These are phyloP conservation scores for Myripristis murdjan DNA, from an alignment of 2,797 vertebrate genomes.

Conservation along the genomic window DNA sequence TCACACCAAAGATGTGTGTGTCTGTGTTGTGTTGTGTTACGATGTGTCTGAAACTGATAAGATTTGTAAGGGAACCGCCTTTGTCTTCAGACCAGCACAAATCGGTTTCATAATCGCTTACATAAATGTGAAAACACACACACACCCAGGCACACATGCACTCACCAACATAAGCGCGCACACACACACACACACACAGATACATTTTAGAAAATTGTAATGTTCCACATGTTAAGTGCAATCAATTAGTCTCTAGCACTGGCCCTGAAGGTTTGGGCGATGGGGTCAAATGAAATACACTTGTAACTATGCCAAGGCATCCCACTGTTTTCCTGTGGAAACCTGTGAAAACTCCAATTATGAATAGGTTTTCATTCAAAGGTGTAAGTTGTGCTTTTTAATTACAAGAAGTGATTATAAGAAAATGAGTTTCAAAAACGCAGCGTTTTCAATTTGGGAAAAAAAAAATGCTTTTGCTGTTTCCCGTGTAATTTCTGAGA, in stretches of 20 bases:
- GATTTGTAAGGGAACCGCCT: conserved; percentile 16
- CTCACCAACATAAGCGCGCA: not conserved
- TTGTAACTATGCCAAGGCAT: not conserved
- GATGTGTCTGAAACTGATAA: conserved; percentile 27
- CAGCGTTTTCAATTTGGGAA: not conserved
- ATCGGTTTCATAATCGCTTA: conserved; percentile 50
- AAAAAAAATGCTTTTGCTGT: not conserved
- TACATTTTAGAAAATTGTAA: not conserved
- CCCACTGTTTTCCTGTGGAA: conserved; percentile 5
- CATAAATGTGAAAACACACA: conserved; percentile 2
- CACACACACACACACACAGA: not conserved
- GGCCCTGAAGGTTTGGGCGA: not conserved
- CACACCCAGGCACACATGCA: conserved; percentile 12
- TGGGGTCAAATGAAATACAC: not conserved
- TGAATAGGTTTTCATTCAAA: conserved; percentile 20
- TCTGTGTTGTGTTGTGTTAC: conserved; percentile 4
- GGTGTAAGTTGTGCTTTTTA: not conserved
- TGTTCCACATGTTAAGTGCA: too few relatives aligned
- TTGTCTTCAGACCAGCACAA: conserved; percentile 21
- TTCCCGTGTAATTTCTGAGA: too few relatives aligned
- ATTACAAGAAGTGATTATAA: conserved; percentile 17
- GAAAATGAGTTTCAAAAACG: not conserved
- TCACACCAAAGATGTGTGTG: conserved; percentile 27
- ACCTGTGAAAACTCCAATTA: too few relatives aligned
- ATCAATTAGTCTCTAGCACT: too few relatives aligned